These are phyloP conservation scores for Mirza zaza DNA, from an alignment of 2,113 vertebrate genomes.

Conservation along the genomic window DNA sequence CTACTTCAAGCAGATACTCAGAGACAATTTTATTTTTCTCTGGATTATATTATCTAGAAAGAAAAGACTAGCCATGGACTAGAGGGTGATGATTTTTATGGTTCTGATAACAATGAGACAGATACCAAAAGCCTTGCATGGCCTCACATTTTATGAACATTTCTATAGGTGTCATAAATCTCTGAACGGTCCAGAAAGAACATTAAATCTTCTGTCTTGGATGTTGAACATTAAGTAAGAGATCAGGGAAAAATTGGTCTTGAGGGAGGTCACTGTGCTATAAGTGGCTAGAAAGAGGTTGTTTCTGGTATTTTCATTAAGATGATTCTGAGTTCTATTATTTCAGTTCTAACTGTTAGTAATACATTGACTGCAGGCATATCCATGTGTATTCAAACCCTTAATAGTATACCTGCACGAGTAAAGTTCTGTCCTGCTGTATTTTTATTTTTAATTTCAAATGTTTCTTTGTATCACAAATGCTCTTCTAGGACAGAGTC, in stretches of 20 bases:
- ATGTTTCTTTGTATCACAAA: background rate
- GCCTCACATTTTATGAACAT: constrained; percentile 58
- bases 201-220: constrained; percentile 28
- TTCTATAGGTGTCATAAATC: constrained; percentile 62
- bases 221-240: constrained; percentile 58
- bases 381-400: background rate
- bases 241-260: constrained; percentile 9
- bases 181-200: constrained; percentile 45
- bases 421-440: background rate
- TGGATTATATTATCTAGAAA: constrained; percentile 57
- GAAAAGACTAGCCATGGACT: constrained; percentile 26
- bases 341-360: constrained; percentile 17
- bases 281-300: background rate
- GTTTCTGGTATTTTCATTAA: constrained; percentile 54
- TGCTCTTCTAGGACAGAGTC: background rate
- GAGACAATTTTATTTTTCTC: constrained; percentile 59
- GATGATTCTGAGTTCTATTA: constrained; percentile 17
- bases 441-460: constrained; percentile 51
- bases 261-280: background rate
- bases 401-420: background rate
- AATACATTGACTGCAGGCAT: background rate
- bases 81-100: constrained; percentile 64
- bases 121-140: constrained; percentile 15
- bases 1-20: constrained; percentile 12
- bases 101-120: constrained; percentile 53